Percentiles rank a stretch among this genome's conserved stretches.
Conservation (phyloP, 1,140 invertebrate genomes). For the Hormaphis cornu region DNA sequence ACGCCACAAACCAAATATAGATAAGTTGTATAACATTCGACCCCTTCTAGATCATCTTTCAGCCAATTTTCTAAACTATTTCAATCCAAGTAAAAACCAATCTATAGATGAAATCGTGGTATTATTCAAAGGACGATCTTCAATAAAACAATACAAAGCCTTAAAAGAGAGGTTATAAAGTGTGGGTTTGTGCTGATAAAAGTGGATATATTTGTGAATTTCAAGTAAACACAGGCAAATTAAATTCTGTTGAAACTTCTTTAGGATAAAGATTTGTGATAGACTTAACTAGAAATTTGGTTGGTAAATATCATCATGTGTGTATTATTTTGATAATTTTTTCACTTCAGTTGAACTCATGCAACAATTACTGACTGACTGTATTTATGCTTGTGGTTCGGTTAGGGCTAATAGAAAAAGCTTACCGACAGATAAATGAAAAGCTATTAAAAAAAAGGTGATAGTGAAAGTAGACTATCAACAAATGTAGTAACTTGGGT, state of each 20-base stretch:
- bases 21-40: conserved; percentile 39
- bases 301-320: conserved; percentile 34
- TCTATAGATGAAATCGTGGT: conserved; percentile 38
- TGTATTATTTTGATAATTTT: neutral
- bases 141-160: conserved; percentile 38
- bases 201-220: conserved; percentile 34
- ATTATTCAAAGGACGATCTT: conserved; percentile 37
- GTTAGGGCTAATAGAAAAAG: neutral
- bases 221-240: conserved; percentile 37
- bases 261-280: conserved; percentile 37
- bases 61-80: conserved; percentile 17
- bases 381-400: neutral
- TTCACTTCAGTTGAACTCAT: neutral
- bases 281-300: conserved; percentile 34
- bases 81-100: conserved; percentile 24
- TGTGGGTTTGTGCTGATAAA: conserved; percentile 34
- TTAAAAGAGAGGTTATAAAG: conserved; percentile 36
- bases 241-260: conserved; percentile 32
- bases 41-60: conserved; percentile 32
- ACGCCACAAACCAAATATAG: conserved; percentile 33
- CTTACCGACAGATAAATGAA: neutral
- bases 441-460: neutral
- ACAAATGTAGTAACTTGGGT: neutral
- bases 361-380: neutral
- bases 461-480: neutral